A percentile compares a stretch with the other conserved stretches of the same genome.
Conservation (phyloP, 2,888 invertebrate genomes). For the Steromphala cineraria region DNA sequence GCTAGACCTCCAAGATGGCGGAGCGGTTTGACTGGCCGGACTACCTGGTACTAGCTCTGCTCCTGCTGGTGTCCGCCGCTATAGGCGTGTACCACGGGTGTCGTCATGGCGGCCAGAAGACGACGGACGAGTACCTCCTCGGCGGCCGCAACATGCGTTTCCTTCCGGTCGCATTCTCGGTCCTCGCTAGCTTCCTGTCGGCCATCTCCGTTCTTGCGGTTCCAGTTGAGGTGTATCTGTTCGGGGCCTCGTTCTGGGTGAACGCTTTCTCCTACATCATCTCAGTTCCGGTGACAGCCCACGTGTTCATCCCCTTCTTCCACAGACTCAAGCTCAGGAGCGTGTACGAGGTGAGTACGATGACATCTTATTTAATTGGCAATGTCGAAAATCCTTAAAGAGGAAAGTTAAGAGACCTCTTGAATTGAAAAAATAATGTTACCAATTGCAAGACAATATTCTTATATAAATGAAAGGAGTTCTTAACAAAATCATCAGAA, state of each 20-base stretch:
- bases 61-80: conserved; percentile 53
- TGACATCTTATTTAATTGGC: no score
- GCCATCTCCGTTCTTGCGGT: conserved; percentile 65
- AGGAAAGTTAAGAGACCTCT: no score
- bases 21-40: conserved; percentile 61
- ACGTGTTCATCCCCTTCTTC: conserved; percentile 67
- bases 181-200: conserved; percentile 64
- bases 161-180: conserved; percentile 60
- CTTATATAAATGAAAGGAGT: no score
- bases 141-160: conserved; percentile 61
- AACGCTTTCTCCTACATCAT: conserved; percentile 82
- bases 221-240: conserved; percentile 60
- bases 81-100: conserved; percentile 60
- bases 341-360: conserved; percentile 62
- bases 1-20: neutral
- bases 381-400: no score
- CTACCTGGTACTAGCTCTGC: conserved; percentile 57
- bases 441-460: no score
- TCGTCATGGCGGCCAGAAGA: conserved; percentile 47
- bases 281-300: conserved; percentile 80
- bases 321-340: conserved; percentile 62
- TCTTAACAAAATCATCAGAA: no score
- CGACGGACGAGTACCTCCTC: conserved; percentile 59
- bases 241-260: conserved; percentile 81
- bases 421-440: no score